Evolutionary conservation across 1,140 invertebrate genomes (phyloP).

Genomic region (Patella vulgata): DNA sequence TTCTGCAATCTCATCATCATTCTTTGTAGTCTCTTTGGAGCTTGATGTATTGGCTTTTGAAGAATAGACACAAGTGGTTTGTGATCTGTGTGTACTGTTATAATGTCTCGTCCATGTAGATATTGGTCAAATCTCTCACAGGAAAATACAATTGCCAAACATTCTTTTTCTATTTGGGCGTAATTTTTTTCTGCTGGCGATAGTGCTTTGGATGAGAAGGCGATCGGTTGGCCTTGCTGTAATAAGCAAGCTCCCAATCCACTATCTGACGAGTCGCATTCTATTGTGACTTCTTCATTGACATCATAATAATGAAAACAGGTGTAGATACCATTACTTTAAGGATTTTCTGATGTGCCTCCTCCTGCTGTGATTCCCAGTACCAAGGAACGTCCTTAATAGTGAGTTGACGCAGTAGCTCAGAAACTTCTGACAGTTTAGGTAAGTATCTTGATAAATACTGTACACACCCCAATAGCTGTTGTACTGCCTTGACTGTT

Average conservation of each 20-base stretch:
- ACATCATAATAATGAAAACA: slow-evolving; percentile 21
- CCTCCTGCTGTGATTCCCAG: slow-evolving; percentile 26
- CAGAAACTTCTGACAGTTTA: slow-evolving; percentile 18
- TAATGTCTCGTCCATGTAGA: slow-evolving; percentile 58
- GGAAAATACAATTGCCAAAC: slow-evolving; percentile 52
- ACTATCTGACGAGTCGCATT: slow-evolving; percentile 30
- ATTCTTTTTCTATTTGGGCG: slow-evolving; percentile 62
- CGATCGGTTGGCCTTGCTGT: slow-evolving; percentile 64
- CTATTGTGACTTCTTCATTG: slow-evolving; percentile 5
- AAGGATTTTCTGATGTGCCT: slow-evolving; percentile 20
- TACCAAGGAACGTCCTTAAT: slow-evolving; percentile 13
- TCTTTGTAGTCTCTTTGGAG: slow-evolving; percentile 22
- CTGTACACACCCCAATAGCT: slow-evolving; percentile 36
- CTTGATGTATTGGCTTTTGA: slow-evolving; percentile 12
- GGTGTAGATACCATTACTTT: slow-evolving; percentile 32
- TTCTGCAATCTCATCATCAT: slow-evolving; percentile 15
- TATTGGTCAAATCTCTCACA: slow-evolving; percentile 70
- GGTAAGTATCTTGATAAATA: slow-evolving; percentile 64
- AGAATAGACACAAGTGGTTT: slow-evolving; percentile 55
- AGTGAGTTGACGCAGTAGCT: slow-evolving; percentile 19
- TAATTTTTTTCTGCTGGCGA: slow-evolving; percentile 58
- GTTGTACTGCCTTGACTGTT: slow-evolving; percentile 22
- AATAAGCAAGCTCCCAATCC: slow-evolving; percentile 64
- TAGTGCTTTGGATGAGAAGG: slow-evolving; percentile 58
- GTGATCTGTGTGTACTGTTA: slow-evolving; percentile 56